Evolutionary conservation across 2,888 invertebrate species (phyloP), one percentile per base, ranked within the genome.

Genomic region (Melinaea marsaeus): DNA sequence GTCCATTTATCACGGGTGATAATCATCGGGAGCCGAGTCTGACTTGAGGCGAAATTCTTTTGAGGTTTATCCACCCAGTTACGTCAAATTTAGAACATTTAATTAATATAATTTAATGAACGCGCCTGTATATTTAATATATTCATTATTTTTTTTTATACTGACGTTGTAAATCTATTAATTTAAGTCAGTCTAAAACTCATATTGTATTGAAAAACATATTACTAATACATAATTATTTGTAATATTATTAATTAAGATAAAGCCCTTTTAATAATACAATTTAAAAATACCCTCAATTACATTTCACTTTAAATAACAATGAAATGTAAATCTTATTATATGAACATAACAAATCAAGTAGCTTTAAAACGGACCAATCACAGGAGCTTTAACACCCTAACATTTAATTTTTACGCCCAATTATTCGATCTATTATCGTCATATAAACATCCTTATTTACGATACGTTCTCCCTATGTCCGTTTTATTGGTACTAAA

Each of bases 1-100:
- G 77, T 86, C 83, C 89, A 90, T 90, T 89, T 90, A 90, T 90
- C 90, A 90, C 76, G 65, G 69, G 65, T 78, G 90, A 90, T 90
- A 86, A 81, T 83, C 79, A 90, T 90, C 90, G 80, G 75, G 70
- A 73, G 74, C 71, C 75, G 69, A 73, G 71, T 72, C 71, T 74
- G 74, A 79, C 79, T 78, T 83, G 81, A 79, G 78, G 76, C 74
- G 80, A 84, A 83, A 87, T 86, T 83, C 85, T 84, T 86, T 76
- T 76, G 73, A 77, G 74, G 78, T 79, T 83, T 84, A 78, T 82
- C 79, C 81, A 80, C 75, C 79, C 77, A 79, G 75, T 79, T 80
- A 76, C 76, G 78, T 78, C 79, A 78, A 79, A 79, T 78, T 74
- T 75, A 65, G 69, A 65, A 62, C 64, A 65, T 59, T 64, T 69